Evolutionary conservation across 2,113 vertebrate genomes (phyloP).

Genomic region (Sebastes schlegelii): DNA sequence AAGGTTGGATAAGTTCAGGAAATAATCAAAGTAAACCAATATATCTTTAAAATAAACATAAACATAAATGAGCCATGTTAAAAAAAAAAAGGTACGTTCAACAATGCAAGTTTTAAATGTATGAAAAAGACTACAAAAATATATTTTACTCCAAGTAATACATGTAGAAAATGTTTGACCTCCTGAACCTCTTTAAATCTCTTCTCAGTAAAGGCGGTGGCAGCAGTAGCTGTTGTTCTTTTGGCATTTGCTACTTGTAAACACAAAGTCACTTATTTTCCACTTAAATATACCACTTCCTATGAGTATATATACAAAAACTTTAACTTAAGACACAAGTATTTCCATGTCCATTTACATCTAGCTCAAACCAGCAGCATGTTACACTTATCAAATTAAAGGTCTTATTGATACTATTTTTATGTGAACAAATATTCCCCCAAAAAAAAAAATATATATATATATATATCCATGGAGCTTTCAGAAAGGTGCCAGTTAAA

Average conservation of each 20-base stretch:
- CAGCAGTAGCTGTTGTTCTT: background rate
- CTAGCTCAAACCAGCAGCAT: background rate
- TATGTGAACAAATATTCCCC: too few relatives aligned
- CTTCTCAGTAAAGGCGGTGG: background rate
- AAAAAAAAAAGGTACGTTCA: conserved; percentile 11
- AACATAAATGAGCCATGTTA: background rate
- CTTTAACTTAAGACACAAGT: background rate
- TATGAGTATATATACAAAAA: background rate
- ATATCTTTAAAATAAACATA: conserved; percentile 24
- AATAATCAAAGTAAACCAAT: conserved; percentile 28
- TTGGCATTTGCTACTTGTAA: background rate
- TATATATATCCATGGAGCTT: too few relatives aligned
- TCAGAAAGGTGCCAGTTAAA: too few relatives aligned
- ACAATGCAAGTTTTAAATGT: background rate
- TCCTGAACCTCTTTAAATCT: conserved; percentile 4
- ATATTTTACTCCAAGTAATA: background rate
- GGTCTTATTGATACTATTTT: too few relatives aligned
- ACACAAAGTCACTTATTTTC: background rate
- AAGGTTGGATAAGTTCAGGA: conserved; percentile 11
- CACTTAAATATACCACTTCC: background rate
- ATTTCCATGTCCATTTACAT: background rate
- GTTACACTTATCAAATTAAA: background rate
- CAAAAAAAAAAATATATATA: too few relatives aligned
- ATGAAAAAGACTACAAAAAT: conserved; percentile 40
- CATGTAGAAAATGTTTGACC: conserved; percentile 38